Base-by-base conservation (phyloP, 2,113 vertebrate genomes). In the Oreochromis aureus region DNA sequence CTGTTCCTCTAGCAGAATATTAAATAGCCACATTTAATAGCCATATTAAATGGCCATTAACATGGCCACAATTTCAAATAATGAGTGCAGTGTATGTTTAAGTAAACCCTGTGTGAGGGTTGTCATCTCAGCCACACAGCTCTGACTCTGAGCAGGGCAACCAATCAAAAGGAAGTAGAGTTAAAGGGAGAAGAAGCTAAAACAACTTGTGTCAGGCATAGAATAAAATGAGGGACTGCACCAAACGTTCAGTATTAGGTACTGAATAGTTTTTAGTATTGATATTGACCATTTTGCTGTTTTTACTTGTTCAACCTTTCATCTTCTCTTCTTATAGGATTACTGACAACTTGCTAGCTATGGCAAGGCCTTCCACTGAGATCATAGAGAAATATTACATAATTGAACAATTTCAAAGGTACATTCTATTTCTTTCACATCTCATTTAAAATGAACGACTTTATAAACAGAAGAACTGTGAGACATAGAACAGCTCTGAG, bases 341-440 rank as follows among this genome's bases (percentile, higher is more conserved):
- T 82, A 99, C 99, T 71, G 97, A 99, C 94, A 98, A 96, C 59
- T 97, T 99, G 93, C 95, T 99, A 87, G 98, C 98, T 76, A 99
- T 98, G 98, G 98, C 98, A 84, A 97, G 99, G 92, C 98, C 99
- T 36, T 99, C 99, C 36, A 98, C 98, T 36, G 98, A 99, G 94
- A 95, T 98, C 80, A 98, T 98, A 61, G 97, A 98, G 81, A 99
- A 97, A 92, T 99, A 98, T 95, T 95, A 95, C 87, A 95, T 99
- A 81, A 98, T 99, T 41, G 95, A 98, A 61, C 98, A 99, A 84
- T 99, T 99, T 91, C 96, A 96, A 91, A 97, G 97, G 99, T 99
- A 96, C 90, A 63, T 61, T 63, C 9, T 80, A 6, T 6, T 46
- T 55, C 32, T 48, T 56, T 59, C 34, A 73, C 18, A 39, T 13